Evolutionary conservation across 2,888 invertebrate genomes (phyloP), one percentile per base, ranked within the genome.

Genomic region (Tetrapedia diversipes): DNA sequence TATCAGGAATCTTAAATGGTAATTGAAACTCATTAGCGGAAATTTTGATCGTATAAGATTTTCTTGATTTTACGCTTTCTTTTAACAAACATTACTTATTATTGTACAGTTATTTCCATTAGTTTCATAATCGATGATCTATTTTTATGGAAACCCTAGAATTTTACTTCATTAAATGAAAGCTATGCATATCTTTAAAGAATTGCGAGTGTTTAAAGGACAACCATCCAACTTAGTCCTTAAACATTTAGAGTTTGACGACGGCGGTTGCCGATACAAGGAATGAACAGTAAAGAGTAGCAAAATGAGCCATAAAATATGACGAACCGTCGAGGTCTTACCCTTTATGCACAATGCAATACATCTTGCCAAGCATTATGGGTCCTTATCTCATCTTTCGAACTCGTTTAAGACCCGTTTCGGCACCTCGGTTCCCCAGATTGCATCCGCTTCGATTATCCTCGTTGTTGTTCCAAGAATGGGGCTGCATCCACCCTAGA

Each of bases 321-420:
- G 83, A 77, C 69, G 76, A 71, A 41, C 71, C 54, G 60, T 61
- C 51, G 51, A 74, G 71, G 67, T 54, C 63, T 69, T 53, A 29
- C 77, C 69, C 14, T 47, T 61, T 45, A 45, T 43, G 60, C 66
- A 57, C 64, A 37, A 11, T 27, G 76, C 74, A 66, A 84, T 84
- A 80, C 76, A 84, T 84, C 84, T 82, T 59, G 32, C 24, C 56
- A 57, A 65, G 68, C 68, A 79, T 84, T 82, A 84, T 32, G 49
- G 72, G 69, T 70, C 56, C 82, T 84, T 84, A 84, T 84, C 84
- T 84, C 84, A 84, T 84, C 80, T 68, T 84, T 79, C 70, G 79
- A 84, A 81, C 84, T 57, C 79, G 84, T 84, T 84, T 81, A 79
- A 81, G 82, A 79, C 84, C 57, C 84, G 84, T 84, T 84, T 84